Base-by-base conservation (phyloP, 2,113 vertebrate species). In the Eira barbara region DNA sequence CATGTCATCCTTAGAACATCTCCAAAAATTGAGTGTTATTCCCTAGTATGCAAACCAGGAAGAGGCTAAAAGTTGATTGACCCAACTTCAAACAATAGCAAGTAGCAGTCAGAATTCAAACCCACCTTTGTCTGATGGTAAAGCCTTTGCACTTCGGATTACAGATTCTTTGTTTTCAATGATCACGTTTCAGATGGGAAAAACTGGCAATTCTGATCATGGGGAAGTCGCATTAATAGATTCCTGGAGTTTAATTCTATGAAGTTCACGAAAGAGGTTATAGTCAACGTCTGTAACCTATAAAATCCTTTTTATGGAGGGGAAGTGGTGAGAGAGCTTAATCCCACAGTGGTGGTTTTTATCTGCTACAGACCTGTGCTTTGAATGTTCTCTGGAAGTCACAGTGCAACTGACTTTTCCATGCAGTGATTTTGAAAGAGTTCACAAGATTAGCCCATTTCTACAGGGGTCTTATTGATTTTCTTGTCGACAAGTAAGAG, bases 71-170 rank as follows among this genome's bases (percentile, higher is more conserved):
- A 87, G 65, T 42, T 76, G 69, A 87, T 14, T n/a, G 14, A 6
- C 67, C 71, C n/a, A 55, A 1, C 2, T 27, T 92, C 84, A 79
- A 57, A 88, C 34, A 76, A 23, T 11, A 69, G 42, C 88, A 45
- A 80, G 29, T 59, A 42, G 27, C 57, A 82, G 81, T 93, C 76
- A 67, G 71, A 91, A 91, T 67, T 78, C 93, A 95, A 79, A 93
- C 65, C 76, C 73, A 52, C 36, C 63, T 73, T 61, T 59, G 45
- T 82, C 88, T 82, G 82, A 78, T 31, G 39, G 57, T 82, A 94
- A 76, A 91, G n/a, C 13, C 93, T 91, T 82, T 97, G 76, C 82
- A 49, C 18, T 89, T 34, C 18, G 71, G 80, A 93, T 88, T n/a
- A 85, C 5, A 80, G 55, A 36, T 45, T 79, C 82, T 74, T 90